These are phyloP conservation scores for Halocynthia aurantium DNA, from an alignment of 23 tunicate genomes.

Conservation along the genomic window DNA sequence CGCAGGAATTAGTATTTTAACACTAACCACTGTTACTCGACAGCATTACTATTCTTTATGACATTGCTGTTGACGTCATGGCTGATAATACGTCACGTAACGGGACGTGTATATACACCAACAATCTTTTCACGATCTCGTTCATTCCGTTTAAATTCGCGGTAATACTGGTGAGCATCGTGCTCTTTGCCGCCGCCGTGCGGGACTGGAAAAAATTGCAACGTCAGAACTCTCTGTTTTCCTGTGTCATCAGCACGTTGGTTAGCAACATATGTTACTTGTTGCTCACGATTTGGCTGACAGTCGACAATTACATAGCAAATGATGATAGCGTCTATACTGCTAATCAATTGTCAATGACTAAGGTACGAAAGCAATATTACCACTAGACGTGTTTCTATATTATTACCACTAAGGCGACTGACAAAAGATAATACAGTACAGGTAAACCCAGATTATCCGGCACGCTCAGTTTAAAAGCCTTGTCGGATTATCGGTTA, in stretches of 20 bases:
- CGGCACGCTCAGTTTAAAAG: too few relatives aligned
- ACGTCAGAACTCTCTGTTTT: slow-evolving; percentile 1
- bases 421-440: too few relatives aligned
- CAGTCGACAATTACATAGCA: slow-evolving; percentile 4
- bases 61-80: background rate
- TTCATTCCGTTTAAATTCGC: slow-evolving; percentile 12
- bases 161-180: background rate
- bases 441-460: too few relatives aligned
- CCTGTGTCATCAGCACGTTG: slow-evolving; percentile 15
- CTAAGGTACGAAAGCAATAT: too few relatives aligned
- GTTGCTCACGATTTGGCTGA: slow-evolving; percentile 10
- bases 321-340: background rate
- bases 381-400: too few relatives aligned
- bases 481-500: background rate
- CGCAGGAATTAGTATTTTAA: too few relatives aligned
- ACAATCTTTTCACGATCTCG: background rate
- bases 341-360: background rate
- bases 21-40: too few relatives aligned
- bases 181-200: slow-evolving; percentile 13
- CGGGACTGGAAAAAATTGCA: slow-evolving; percentile 15
- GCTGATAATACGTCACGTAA: background rate
- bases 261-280: background rate
- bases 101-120: background rate
- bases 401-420: too few relatives aligned
- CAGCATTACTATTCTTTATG: background rate